Percentiles rank a stretch among this genome's conserved stretches.
These are phyloP conservation scores for Actias luna DNA, from an alignment of 2,888 invertebrate genomes.

Conservation along the genomic window DNA sequence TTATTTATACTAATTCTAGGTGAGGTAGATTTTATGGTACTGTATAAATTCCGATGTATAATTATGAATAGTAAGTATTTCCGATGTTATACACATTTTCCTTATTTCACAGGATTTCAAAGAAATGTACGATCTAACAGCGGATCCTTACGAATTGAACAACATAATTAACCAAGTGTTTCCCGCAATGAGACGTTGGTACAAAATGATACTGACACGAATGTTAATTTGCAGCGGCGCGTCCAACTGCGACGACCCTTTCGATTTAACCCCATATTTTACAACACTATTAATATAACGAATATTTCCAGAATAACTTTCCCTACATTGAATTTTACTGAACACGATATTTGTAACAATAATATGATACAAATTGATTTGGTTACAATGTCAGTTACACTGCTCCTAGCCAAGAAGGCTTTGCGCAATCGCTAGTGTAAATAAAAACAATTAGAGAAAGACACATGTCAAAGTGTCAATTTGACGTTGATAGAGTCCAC, in stretches of 20 bases:
- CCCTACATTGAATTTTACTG: background rate
- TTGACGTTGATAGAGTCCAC: background rate
- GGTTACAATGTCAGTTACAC: background rate
- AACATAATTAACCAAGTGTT: constrained; percentile 81
- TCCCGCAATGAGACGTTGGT: constrained; percentile 78
- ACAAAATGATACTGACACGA: constrained; percentile 73
- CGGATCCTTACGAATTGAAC: constrained; percentile 87
- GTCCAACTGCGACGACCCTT: constrained; percentile 45
- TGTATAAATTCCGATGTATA: no score
- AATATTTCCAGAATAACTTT: background rate
- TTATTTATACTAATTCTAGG: no score
- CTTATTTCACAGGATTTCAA: constrained; percentile 81
- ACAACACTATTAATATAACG: background rate
- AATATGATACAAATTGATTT: background rate
- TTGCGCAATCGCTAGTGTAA: no score
- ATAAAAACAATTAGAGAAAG: no score
- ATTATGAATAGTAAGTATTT: background rate
- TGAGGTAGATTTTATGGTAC: no score
- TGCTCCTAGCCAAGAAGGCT: no score
- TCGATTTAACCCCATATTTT: constrained; percentile 20
- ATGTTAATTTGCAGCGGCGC: constrained; percentile 72
- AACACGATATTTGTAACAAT: background rate
- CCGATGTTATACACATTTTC: background rate
- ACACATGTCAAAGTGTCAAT: background rate
- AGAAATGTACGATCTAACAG: constrained; percentile 88